Evolutionary conservation across 2,888 invertebrate genomes (phyloP).

Genomic region (Athetis lepigone): DNA sequence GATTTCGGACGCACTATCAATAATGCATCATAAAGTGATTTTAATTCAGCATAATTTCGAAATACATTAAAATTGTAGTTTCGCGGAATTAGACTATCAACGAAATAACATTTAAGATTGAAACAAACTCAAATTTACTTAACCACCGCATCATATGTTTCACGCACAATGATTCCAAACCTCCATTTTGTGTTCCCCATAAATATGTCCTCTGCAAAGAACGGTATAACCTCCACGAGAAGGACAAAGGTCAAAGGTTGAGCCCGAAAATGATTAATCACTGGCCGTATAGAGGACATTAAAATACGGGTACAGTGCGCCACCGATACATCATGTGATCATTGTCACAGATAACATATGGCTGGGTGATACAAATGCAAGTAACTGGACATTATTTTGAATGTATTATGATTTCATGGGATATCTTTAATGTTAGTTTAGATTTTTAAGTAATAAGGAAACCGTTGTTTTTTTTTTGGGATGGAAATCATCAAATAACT

Average conservation of each 20-base stretch:
- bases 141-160: conserved; percentile 12
- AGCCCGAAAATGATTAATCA: conserved; percentile 63
- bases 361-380: conserved; percentile 50
- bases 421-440: too few species aligned
- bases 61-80: too few species aligned
- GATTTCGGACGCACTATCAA: too few species aligned
- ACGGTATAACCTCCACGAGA: conserved; percentile 46
- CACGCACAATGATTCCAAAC: conserved; percentile 39
- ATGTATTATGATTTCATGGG: background rate
- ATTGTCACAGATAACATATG: conserved; percentile 59
- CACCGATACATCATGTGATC: conserved; percentile 63
- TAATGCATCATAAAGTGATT: too few species aligned
- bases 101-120: too few species aligned
- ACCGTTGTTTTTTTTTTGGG: too few species aligned
- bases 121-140: background rate
- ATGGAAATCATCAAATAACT: too few species aligned
- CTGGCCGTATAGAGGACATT: conserved; percentile 52
- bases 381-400: conserved; percentile 23
- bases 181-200: conserved; percentile 53
- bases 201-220: conserved; percentile 63
- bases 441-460: too few species aligned
- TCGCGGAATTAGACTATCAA: too few species aligned
- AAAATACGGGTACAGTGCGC: conserved; percentile 55
- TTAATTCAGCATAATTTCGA: too few species aligned
- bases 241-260: conserved; percentile 60